Base-by-base conservation (phyloP, 2,888 invertebrate species). In the Polietes domitor region DNA sequence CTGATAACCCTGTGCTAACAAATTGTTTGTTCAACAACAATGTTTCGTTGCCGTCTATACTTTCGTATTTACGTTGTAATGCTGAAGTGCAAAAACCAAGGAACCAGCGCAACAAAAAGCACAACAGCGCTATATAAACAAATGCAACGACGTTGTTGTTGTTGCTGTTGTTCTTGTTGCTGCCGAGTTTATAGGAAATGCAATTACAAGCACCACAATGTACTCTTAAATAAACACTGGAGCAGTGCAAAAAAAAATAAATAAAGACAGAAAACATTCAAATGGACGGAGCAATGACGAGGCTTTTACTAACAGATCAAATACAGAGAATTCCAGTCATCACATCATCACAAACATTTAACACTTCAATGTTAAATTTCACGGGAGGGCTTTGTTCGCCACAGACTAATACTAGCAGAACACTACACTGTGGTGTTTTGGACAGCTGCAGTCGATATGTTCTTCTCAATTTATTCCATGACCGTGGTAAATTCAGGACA, bases 191-290 rank as follows among this genome's bases (percentile, higher is more conserved):
- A n/a, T 47, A 47, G 47, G n/a, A 47, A 47, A 47, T 47, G n/a
- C 47, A 47, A 47, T 47, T 47, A 47, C 47, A 41, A 41, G 15
- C 55, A 5, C 7, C 21, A 24, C 63, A 80, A 76, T 43, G 65
- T 81, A 26, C 28, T 55, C 17, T 43, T 72, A 76, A 81, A 72
- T 55, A 77, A 76, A 77, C 63, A 76, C 21, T 61, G 28, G 24
- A 28, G n/a, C n/a, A n/a, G n/a, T n/a, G n/a, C n/a, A n/a, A n/a
- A n/a, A n/a, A n/a, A n/a, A n/a, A n/a, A n/a, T n/a, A n/a, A n/a
- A n/a, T n/a, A n/a, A n/a, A n/a, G n/a, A n/a, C n/a, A n/a, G n/a
- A n/a, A n/a, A n/a, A n/a, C 21, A 28, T 24, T 24, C 10, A 28
- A 61, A 10, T 21, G 17, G 21, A 1, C 10, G 21, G 10, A 12